phyloP scores from a whole-genome alignment of 2,888 invertebrate species.

The Agrotis clavis region DNA sequence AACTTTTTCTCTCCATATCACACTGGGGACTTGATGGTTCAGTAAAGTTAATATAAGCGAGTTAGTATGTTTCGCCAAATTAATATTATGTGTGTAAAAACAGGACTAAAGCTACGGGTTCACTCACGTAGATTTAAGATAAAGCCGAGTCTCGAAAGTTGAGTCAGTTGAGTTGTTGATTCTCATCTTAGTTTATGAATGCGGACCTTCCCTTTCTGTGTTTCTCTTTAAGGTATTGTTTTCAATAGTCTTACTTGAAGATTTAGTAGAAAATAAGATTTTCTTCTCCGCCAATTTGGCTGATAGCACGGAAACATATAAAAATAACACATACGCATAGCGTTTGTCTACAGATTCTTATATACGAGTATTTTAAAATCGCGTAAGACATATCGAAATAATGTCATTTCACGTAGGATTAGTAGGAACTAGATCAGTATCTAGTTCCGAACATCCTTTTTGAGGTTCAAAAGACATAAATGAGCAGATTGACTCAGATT shows the following conservation, averaged over 20 bases:
- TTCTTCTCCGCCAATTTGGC: too few relatives aligned
- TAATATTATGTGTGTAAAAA: conserved; percentile 39
- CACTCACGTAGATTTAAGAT: conserved; percentile 26
- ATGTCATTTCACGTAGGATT: too few relatives aligned
- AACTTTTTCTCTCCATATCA: conserved; percentile 57
- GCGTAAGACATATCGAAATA: too few relatives aligned
- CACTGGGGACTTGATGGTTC: conserved; percentile 38
- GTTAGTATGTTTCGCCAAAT: conserved; percentile 48
- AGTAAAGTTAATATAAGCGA: conserved; percentile 62
- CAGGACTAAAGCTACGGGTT: conserved; percentile 29
- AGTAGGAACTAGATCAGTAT: too few relatives aligned
- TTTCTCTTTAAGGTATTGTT: conserved; percentile 35
- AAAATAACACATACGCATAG: neutral
- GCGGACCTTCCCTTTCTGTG: conserved; percentile 39
- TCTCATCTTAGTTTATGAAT: conserved; percentile 31
- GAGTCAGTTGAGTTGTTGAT: too few relatives aligned
- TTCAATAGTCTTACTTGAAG: conserved; percentile 13
- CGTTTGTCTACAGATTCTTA: too few relatives aligned
- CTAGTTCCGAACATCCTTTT: too few relatives aligned
- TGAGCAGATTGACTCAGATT: too few relatives aligned
- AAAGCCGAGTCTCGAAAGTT: conserved; percentile 28
- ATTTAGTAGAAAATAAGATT: neutral
- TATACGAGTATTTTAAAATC: too few relatives aligned
- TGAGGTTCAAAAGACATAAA: too few relatives aligned
- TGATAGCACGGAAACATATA: neutral